Base-by-base conservation (phyloP, 2,113 vertebrate species). In the Micromys minutus region DNA sequence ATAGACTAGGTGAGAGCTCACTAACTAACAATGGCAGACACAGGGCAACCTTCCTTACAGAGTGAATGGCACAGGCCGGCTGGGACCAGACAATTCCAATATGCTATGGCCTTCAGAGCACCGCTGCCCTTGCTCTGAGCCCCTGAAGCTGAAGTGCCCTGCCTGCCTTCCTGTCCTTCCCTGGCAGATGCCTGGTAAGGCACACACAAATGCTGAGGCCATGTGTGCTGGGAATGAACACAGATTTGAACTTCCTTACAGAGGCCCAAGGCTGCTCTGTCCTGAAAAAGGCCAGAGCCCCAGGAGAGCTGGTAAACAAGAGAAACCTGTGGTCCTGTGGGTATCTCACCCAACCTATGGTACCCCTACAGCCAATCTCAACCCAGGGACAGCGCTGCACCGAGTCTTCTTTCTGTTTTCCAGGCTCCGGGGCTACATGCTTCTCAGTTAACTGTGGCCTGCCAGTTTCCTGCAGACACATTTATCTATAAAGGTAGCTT, bases 121-220 rank as follows among this genome's bases (percentile, higher is more conserved):
- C 29, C 5, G 22, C 16, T 15, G 3, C 17, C 29, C 55, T 36
- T 59, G 16, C 36, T 6, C 55, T 45, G 50, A 52, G 39, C 26
- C 15, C 3, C 83, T 50, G 19, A 29, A 10, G 26, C 2, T 17
- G 3, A 55, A 22, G 34, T 39, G 7, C 22, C 42, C 34, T 34
- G 34, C 63, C 34, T 15, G 39, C 10, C 75, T 77, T 31, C 11
- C 1, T 17, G 9, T 3, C 12, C n/a, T 13, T 4, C 2, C 2
- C 39, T 34, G 52, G 26, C 31, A 31, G 47, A n/a, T 2, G 72
- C 45, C 52, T 4, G 31, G 86, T 29, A 15, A 42, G 47, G 13
- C 0, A 1, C 16, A 50, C 88, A 36, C 22, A 1, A 29, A 16
- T 0, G 0, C 45, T 3, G 39, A 4, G 19, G 0, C 5, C 0